Percentiles rank a stretch among this genome's conserved stretches.
These are phyloP conservation scores for Colletes gigas DNA, from an alignment of 1,140 invertebrate species.

Conservation along the genomic window DNA sequence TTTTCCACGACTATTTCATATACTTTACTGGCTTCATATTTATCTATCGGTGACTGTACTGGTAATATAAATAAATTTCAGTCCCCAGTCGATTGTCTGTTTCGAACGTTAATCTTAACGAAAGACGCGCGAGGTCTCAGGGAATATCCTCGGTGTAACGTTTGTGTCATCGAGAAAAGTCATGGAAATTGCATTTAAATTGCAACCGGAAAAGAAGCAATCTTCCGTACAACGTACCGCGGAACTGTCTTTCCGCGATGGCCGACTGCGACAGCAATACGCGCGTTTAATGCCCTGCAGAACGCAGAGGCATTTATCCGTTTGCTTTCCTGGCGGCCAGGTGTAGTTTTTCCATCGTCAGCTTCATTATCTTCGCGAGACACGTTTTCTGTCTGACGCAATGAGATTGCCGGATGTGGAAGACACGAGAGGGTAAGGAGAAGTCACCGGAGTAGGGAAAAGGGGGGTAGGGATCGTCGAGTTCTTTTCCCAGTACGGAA, in stretches of 20 bases:
- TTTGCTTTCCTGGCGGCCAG: conserved; percentile 46
- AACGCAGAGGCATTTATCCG: conserved; percentile 42
- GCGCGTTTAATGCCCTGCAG: conserved; percentile 15
- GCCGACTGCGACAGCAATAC: background rate
- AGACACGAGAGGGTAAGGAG: conserved; percentile 27
- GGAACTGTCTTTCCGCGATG: background rate
- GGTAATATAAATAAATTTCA: no score
- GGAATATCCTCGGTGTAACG: no score
- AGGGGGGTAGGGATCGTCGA: conserved; percentile 15
- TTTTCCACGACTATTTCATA: no score
- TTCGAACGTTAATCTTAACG: no score
- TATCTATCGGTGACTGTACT: no score
- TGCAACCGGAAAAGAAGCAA: background rate
- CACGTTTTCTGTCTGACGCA: conserved; percentile 59
- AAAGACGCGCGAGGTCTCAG: no score
- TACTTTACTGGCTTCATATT: no score
- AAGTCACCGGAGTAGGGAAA: background rate
- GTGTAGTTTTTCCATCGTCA: conserved; percentile 56
- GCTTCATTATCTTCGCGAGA: conserved; percentile 65
- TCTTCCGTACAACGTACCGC: background rate
- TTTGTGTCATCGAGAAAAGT: no score
- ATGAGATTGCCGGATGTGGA: conserved; percentile 60
- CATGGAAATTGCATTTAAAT: background rate
- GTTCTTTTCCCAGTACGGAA: conserved; percentile 52
- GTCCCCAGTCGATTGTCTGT: no score